These are phyloP conservation scores for Chloromyia formosa DNA, from an alignment of 2,888 invertebrate genomes.

Conservation along the genomic window DNA sequence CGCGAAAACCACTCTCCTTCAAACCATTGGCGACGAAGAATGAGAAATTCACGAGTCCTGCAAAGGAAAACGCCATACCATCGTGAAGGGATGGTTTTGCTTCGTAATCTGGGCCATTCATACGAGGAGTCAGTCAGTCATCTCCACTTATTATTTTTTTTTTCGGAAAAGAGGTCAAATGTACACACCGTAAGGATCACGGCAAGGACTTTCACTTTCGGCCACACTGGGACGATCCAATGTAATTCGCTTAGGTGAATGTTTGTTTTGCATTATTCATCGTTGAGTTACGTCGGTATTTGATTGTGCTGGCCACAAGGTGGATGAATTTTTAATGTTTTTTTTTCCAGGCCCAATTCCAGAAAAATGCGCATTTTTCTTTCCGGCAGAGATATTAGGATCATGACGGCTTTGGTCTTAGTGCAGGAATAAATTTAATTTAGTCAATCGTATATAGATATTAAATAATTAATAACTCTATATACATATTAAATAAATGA, in stretches of 20 bases:
- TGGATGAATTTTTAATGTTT: constrained; percentile 35
- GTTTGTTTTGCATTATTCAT: constrained; percentile 45
- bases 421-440: too few species aligned
- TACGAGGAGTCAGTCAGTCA: background rate
- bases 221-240: background rate
- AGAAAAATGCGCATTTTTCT: too few species aligned
- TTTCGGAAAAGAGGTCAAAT: background rate
- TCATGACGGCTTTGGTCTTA: too few species aligned
- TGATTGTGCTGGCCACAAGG: constrained; percentile 32
- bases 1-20: background rate
- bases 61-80: too few species aligned
- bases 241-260: constrained; percentile 35
- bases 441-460: too few species aligned
- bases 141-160: background rate
- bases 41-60: background rate
- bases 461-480: too few species aligned
- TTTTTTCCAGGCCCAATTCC: background rate
- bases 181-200: background rate
- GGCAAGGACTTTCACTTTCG: background rate
- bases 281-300: constrained; percentile 28
- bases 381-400: too few species aligned
- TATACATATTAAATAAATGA: too few species aligned
- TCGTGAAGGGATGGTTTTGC: background rate
- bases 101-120: background rate
- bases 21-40: background rate